These are phyloP conservation scores for Rhopalosiphum nymphaeae DNA, from an alignment of 2,888 invertebrate genomes.

Conservation along the genomic window DNA sequence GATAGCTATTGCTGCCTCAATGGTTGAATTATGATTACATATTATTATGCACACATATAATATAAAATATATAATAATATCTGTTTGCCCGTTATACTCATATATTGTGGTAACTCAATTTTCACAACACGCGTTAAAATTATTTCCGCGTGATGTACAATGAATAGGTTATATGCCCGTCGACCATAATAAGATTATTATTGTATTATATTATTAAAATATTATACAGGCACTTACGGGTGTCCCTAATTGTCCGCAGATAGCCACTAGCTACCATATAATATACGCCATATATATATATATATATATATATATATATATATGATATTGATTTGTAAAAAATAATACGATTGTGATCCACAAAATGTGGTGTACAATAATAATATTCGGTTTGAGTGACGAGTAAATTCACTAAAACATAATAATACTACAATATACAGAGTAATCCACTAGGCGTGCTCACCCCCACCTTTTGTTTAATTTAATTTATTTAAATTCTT, in stretches of 20 bases:
- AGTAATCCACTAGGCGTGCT: neutral
- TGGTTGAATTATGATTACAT: neutral
- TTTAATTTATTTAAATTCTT: neutral
- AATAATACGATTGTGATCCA: neutral
- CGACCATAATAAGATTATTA: neutral
- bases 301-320: neutral
- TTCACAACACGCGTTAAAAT: neutral
- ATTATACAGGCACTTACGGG: neutral
- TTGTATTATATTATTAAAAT: neutral
- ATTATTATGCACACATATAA: neutral
- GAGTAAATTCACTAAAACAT: neutral
- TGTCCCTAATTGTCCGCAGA: neutral
- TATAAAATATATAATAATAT: neutral
- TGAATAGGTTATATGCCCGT: neutral
- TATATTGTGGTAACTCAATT: neutral
- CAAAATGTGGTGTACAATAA: neutral
- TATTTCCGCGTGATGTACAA: slow-evolving; percentile 14
- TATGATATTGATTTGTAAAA: neutral
- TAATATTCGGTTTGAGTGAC: neutral
- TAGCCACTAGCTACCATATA: neutral
- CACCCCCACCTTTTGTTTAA: neutral
- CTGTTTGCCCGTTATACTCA: neutral
- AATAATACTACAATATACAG: neutral
- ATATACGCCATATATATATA: neutral
- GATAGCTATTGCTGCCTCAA: neutral